A percentile compares a stretch with the other conserved stretches of the same genome.
phyloP scores from a whole-genome alignment of 37 sponge, comb jelly and placozoan species.

The Haliclona indistincta region DNA sequence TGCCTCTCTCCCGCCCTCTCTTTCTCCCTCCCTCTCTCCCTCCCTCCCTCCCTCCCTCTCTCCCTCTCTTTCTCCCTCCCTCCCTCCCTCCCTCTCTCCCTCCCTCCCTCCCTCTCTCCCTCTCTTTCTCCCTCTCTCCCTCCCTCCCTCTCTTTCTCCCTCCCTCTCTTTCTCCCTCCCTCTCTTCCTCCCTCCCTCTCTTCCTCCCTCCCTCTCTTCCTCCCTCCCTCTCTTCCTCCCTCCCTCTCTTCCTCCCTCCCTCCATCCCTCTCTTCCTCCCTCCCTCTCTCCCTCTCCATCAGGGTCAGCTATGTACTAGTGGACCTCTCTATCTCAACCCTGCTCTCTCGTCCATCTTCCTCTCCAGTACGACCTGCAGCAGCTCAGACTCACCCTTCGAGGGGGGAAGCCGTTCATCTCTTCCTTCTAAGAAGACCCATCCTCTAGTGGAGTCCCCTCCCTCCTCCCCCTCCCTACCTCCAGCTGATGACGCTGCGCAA shows the following conservation, averaged over 20 bases:
- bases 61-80: background rate
- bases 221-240: background rate
- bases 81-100: background rate
- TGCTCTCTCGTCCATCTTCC: background rate
- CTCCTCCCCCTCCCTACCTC: background rate
- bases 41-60: background rate
- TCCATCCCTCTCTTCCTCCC: background rate
- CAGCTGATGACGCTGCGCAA: background rate
- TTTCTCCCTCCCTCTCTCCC: background rate
- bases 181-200: background rate
- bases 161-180: background rate
- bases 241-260: background rate
- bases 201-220: background rate
- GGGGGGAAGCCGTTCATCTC: background rate
- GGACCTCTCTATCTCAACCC: background rate
- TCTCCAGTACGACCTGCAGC: background rate
- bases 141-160: background rate
- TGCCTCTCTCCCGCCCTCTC: constrained; percentile 6
- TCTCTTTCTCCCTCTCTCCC: constrained; percentile 1
- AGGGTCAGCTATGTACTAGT: background rate
- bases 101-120: background rate
- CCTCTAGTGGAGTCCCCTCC: background rate
- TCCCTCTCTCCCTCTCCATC: background rate
- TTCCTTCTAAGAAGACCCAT: too few relatives aligned
- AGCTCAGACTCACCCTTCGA: too few relatives aligned